Conservation (phyloP, 1,140 invertebrate genomes). For the Listronotus oregonensis region DNA sequence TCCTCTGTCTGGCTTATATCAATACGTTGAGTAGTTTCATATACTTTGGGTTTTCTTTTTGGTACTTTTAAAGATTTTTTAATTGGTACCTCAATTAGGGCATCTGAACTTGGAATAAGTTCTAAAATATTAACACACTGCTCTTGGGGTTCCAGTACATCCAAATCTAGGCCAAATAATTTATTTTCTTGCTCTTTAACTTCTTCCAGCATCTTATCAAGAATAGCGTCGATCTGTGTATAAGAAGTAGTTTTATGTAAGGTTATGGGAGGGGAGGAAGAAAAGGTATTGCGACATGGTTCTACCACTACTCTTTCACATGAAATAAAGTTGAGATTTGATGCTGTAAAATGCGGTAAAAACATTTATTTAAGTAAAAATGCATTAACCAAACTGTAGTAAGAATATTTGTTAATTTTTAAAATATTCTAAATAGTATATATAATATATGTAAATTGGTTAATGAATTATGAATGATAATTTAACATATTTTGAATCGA, state of each 20-base stretch:
- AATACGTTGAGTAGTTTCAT: conserved; percentile 41
- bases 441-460: conserved; percentile 1
- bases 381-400: conserved; percentile 53
- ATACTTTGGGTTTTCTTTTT: conserved; percentile 33
- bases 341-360: conserved; percentile 28
- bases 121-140: conserved; percentile 52
- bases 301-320: conserved; percentile 51
- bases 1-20: conserved; percentile 18
- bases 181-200: conserved; percentile 51
- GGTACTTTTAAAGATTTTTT: conserved; percentile 41
- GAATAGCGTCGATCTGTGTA: conserved; percentile 51
- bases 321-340: conserved; percentile 40
- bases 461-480: conserved; percentile 34
- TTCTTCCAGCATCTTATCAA: conserved; percentile 52
- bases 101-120: conserved; percentile 49
- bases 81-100: conserved; percentile 54
- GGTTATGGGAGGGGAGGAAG: conserved; percentile 14
- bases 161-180: conserved; percentile 46
- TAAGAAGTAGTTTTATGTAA: conserved; percentile 46
- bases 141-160: conserved; percentile 42
- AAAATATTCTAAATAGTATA: conserved; percentile 9
- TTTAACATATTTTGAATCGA: background rate
- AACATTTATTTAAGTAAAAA: conserved; percentile 23
- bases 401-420: conserved; percentile 50
- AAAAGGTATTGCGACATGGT: conserved; percentile 39